phyloP scores from a whole-genome alignment of 2,113 vertebrate genomes.

The Ceratotherium simum region DNA sequence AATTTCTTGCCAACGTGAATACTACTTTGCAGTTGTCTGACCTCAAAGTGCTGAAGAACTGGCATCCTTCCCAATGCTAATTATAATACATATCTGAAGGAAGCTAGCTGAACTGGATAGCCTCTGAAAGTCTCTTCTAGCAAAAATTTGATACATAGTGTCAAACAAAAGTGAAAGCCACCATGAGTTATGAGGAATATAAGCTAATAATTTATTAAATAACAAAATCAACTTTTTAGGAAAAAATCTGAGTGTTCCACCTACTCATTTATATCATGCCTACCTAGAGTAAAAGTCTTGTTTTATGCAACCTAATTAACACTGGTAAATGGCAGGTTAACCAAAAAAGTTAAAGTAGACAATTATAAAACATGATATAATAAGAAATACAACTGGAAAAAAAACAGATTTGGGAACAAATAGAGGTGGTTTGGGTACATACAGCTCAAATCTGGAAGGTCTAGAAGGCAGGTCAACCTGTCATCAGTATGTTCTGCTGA shows the following conservation, averaged over 20 bases:
- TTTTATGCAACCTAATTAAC: not conserved
- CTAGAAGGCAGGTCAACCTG: not conserved
- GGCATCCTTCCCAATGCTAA: not conserved
- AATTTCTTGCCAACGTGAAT: not conserved
- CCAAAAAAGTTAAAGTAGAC: not conserved
- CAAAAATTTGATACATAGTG: not conserved
- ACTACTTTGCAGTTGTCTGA: not conserved
- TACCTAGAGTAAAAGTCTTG: not conserved
- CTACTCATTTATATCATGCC: not conserved
- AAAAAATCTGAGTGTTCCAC: not conserved
- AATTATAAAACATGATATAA: not conserved
- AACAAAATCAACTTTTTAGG: not conserved
- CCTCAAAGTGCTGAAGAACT: not conserved
- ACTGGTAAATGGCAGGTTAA: not conserved
- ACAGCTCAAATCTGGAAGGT: not conserved
- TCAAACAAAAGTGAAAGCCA: not conserved
- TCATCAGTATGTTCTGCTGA: rapidly evolving
- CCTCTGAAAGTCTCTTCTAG: not conserved
- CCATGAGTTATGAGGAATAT: not conserved
- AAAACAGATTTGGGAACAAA: not conserved
- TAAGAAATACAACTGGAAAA: not conserved
- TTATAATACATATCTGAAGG: not conserved
- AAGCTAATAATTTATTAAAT: not conserved
- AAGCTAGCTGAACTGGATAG: not conserved
- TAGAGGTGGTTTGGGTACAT: not conserved